Base-by-base conservation (phyloP, 1,140 invertebrate genomes). In the Sarcophaga peregrina region DNA sequence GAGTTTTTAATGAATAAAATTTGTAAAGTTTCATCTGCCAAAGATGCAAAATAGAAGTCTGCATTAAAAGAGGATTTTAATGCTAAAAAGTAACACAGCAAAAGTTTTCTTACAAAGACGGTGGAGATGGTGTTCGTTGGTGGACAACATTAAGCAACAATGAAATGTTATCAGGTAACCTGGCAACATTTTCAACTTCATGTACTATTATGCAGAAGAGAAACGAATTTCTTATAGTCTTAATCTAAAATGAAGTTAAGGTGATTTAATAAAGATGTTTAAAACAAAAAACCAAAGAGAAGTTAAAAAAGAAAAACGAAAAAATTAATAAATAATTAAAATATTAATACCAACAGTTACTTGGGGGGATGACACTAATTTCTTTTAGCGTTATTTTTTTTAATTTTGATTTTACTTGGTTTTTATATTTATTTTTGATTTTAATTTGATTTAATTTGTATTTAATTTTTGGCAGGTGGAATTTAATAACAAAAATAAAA, bases 311-410 rank as follows among this genome's bases (percentile, higher is more conserved):
- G 5, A 52, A 52, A 25, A 25, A 50, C 52, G 50, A 48, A 8
- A 48, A 50, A 76, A 76, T 76, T 3, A 10, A 76, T 1, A 17
- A 17, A 48, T 0, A 76, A 76, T 15, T 78, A 52, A 78, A 78
- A 47, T 46, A 47, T 50, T 78, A 78, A 78, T 78, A 78, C 75
- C 75, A 78, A 78, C 75, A 78, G 75, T 78, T 78, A 78, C 75
- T 78, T 78, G 75, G 75, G 25, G 74, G 75, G 75, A 78, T 78
- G 75, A 78, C 75, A 78, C 50, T 76, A 68, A 20, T 76, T 73
- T 73, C 20, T 10, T 62, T 62, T 72, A 25, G 20, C 20, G 62
- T 17, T n/a, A n/a, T n/a, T 20, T 25, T 68, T 68, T 46, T 74
- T 45, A 45, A 45, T 74, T 73, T 47, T 47, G 7, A 10, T 76